phyloP scores from a whole-genome alignment of 53 echinoderm and acorn worm genomes.

The Holothuria scabra region DNA sequence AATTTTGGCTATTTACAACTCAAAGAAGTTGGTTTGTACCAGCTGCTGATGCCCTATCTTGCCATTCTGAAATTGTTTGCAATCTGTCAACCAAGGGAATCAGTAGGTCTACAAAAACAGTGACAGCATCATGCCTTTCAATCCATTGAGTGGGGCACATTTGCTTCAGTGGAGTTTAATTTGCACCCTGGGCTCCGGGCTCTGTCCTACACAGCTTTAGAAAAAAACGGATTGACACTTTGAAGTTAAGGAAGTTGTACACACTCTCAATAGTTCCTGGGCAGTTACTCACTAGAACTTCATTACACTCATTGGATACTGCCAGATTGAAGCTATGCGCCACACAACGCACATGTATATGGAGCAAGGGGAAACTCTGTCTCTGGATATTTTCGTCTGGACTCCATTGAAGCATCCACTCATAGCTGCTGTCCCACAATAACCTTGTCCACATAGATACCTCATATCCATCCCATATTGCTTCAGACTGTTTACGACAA shows the following conservation, averaged over 20 bases:
- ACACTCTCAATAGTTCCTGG: conserved; percentile 28
- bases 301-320: conserved; percentile 42
- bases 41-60: conserved; percentile 37
- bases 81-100: conserved; percentile 16
- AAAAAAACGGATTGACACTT: conserved; percentile 45
- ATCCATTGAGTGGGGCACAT: conserved; percentile 42
- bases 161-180: conserved; percentile 12
- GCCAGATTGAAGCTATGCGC: conserved; percentile 47
- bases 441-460: conserved; percentile 37
- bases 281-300: conserved; percentile 27
- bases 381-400: conserved; percentile 21
- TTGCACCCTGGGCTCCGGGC: conserved; percentile 6
- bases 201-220: conserved; percentile 15
- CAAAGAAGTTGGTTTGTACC: conserved; percentile 15
- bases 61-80: conserved; percentile 40
- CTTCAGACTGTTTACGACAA: conserved; percentile 26
- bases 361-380: conserved; percentile 40
- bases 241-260: conserved; percentile 40
- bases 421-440: conserved; percentile 40
- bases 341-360: too few relatives aligned
- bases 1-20: conserved; percentile 29
- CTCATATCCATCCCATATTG: conserved; percentile 31
- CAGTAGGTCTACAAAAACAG: background rate
- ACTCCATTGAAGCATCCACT: conserved; percentile 30
- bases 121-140: conserved; percentile 19